phyloP scores from a whole-genome alignment of 2,888 invertebrate species.

The Melieria omissa region DNA sequence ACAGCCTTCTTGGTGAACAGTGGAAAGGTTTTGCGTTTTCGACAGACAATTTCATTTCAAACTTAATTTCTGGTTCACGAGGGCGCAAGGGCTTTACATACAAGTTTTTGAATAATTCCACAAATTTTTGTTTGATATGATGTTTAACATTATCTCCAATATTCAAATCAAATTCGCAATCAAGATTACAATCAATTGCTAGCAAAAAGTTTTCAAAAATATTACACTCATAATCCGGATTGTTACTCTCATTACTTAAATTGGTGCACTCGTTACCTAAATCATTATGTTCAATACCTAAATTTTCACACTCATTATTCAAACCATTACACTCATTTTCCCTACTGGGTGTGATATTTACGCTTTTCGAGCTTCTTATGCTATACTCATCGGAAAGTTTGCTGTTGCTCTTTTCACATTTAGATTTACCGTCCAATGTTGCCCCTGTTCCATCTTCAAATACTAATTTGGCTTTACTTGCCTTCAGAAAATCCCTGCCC shows the following conservation, averaged over 20 bases:
- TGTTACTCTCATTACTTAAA: neutral
- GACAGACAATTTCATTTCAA: constrained; percentile 1
- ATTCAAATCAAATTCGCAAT: constrained; percentile 11
- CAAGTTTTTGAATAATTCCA: constrained; percentile 16
- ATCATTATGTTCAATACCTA: neutral
- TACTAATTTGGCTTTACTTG: constrained; percentile 3
- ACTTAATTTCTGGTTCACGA: neutral
- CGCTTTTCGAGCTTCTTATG: neutral
- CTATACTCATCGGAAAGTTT: neutral
- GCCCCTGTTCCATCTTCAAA: neutral
- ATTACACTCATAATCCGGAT: neutral
- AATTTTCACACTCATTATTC: neutral
- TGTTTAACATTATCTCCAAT: neutral
- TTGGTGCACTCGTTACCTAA: neutral
- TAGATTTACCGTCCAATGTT: neutral
- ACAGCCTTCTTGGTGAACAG: constrained; percentile 24
- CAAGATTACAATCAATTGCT: neutral
- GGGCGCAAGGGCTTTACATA: constrained; percentile 24
- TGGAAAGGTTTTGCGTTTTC: constrained; percentile 26
- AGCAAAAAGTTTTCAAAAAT: neutral
- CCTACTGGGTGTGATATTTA: neutral
- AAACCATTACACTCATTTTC: neutral
- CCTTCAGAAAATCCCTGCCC: constrained; percentile 27
- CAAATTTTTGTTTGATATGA: neutral
- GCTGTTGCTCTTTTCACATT: neutral